Conservation (phyloP, 2,113 vertebrate genomes). For the Galemys pyrenaicus region DNA sequence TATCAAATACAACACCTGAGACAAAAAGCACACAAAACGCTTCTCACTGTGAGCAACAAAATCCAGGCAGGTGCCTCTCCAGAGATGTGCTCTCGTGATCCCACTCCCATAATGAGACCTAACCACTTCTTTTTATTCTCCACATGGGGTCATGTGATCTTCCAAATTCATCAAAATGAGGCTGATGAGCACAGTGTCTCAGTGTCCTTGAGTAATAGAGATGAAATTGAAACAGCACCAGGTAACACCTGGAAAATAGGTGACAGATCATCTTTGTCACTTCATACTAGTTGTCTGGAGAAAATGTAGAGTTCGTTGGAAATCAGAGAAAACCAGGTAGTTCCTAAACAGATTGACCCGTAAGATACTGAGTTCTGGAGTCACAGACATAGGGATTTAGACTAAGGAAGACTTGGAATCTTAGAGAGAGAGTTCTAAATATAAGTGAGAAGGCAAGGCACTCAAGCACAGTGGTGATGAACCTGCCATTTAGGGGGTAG, state of each 20-base stretch:
- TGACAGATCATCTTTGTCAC: neutral
- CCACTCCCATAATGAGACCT: neutral
- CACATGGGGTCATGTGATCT: neutral
- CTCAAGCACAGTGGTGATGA: fast-evolving
- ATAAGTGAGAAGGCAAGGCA: neutral
- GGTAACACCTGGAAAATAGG: fast-evolving
- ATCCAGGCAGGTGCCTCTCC: neutral
- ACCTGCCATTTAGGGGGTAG: no score
- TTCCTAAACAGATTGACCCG: neutral
- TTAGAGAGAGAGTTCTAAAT: neutral
- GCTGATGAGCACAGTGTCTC: neutral
- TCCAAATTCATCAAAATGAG: neutral
- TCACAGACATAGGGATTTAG: neutral
- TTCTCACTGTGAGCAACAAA: fast-evolving
- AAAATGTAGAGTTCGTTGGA: neutral
- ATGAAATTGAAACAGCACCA: neutral
- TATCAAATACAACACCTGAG: neutral
- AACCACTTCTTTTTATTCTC: no score
- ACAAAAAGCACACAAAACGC: neutral
- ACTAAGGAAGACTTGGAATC: neutral
- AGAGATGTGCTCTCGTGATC: neutral
- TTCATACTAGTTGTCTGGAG: neutral
- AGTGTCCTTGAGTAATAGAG: neutral
- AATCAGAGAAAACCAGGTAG: neutral
- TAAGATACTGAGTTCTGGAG: neutral